Evolutionary conservation across 1,140 invertebrate genomes (phyloP).

Genomic region (Mamestra configurata): DNA sequence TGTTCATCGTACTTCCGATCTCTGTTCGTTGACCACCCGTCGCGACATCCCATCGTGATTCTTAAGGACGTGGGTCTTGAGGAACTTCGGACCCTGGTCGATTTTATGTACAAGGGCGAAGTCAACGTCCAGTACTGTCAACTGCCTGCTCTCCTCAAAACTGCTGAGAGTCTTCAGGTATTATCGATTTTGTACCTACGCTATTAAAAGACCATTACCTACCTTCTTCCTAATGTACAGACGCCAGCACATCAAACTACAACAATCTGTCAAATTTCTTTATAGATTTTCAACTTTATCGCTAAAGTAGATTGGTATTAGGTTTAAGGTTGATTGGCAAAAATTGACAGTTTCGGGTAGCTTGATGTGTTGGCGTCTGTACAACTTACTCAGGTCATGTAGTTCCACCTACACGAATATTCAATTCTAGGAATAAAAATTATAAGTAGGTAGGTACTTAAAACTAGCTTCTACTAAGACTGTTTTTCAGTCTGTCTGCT

Average conservation of each 20-base stretch:
- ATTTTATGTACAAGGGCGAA: slow-evolving; percentile 99
- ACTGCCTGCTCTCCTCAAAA: slow-evolving; percentile 96
- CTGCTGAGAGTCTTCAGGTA: slow-evolving; percentile 96
- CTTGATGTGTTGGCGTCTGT: no score
- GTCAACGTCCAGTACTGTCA: slow-evolving; percentile 98
- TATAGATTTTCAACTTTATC: no score
- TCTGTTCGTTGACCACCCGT: slow-evolving; percentile 96
- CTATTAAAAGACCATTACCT: no score
- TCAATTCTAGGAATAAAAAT: background rate
- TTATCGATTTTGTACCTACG: no score
- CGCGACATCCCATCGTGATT: slow-evolving; percentile 97
- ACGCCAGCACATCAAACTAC: no score
- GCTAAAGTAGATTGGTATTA: no score
- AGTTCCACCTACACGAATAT: background rate
- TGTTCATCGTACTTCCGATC: slow-evolving; percentile 98
- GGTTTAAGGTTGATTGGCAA: no score
- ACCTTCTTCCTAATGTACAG: no score
- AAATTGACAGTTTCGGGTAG: no score
- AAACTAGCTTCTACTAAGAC: slow-evolving; percentile 13
- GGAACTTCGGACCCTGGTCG: slow-evolving; percentile 96
- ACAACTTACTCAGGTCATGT: no score
- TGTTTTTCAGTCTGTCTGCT: slow-evolving; percentile 2
- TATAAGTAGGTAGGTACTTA: background rate
- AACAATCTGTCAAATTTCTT: no score
- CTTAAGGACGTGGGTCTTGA: slow-evolving; percentile 97